A percentile compares a stretch with the other conserved stretches of the same genome.
phyloP scores from a whole-genome alignment of 2,888 invertebrate species.

The Sesia bembeciformis region DNA sequence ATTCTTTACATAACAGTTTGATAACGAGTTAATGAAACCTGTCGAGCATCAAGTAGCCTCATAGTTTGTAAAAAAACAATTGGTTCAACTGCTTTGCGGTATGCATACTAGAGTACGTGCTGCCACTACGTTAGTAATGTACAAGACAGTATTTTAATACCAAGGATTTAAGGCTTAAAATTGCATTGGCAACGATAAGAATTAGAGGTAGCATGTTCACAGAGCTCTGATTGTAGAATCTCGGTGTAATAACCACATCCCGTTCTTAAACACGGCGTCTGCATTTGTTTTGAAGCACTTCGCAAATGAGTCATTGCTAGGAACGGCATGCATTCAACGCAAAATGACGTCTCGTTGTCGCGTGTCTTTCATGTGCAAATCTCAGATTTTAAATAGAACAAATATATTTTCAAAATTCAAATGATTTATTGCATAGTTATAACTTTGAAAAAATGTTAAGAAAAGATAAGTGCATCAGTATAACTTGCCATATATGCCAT shows the following conservation, averaged over 20 bases:
- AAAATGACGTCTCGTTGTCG: no score
- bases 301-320: slow-evolving; percentile 50
- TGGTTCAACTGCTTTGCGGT: slow-evolving; percentile 25
- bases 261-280: slow-evolving; percentile 54
- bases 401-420: no score
- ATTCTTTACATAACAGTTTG: slow-evolving; percentile 9
- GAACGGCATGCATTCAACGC: slow-evolving; percentile 12
- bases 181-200: not conserved
- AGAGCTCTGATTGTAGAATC: slow-evolving; percentile 45
- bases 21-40: slow-evolving; percentile 20
- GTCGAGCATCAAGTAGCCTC: slow-evolving; percentile 12
- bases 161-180: slow-evolving; percentile 1
- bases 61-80: slow-evolving; percentile 20
- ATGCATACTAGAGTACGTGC: slow-evolving; percentile 14
- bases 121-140: slow-evolving; percentile 2
- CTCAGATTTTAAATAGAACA: no score
- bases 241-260: slow-evolving; percentile 69
- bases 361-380: no score
- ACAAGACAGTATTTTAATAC: slow-evolving; percentile 1
- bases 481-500: no score
- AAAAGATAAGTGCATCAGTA: no score
- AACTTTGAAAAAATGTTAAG: no score
- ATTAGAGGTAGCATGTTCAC: not conserved
- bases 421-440: no score
- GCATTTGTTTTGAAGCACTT: slow-evolving; percentile 53